phyloP scores from a whole-genome alignment of 2,113 vertebrate genomes.

The Urocynchramus pylzowi region DNA sequence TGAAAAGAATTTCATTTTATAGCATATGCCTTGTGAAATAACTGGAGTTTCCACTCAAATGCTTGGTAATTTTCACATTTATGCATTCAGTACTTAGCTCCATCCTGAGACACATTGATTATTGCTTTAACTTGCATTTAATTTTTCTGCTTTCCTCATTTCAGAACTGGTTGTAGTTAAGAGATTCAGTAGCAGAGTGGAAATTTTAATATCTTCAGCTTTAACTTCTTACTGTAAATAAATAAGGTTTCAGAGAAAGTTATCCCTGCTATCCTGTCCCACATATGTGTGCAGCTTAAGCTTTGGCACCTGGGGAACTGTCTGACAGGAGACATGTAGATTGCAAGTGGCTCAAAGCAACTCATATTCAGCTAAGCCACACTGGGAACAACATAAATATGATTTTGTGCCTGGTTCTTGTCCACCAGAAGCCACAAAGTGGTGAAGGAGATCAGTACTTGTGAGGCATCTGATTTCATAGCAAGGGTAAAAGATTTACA shows the following conservation, averaged over 20 bases:
- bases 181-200: not conserved
- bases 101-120: not conserved
- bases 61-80: not conserved
- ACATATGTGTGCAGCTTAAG: not conserved
- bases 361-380: not conserved
- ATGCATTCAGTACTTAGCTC: not conserved
- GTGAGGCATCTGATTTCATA: not conserved
- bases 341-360: not conserved
- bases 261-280: not conserved
- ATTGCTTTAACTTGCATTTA: not conserved
- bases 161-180: not conserved
- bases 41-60: not conserved
- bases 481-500: not conserved
- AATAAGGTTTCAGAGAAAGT: not conserved
- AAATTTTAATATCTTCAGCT: not conserved
- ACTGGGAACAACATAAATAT: not conserved
- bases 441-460: not conserved
- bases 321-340: accelerated
- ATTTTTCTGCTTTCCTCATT: not conserved
- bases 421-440: not conserved
- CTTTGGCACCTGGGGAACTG: not conserved
- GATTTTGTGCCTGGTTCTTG: not conserved
- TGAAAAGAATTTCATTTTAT: not conserved
- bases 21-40: not conserved
- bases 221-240: not conserved